Base-by-base conservation (phyloP, 2,797 vertebrate genomes). In the Pipistrellus pygmaeus region DNA sequence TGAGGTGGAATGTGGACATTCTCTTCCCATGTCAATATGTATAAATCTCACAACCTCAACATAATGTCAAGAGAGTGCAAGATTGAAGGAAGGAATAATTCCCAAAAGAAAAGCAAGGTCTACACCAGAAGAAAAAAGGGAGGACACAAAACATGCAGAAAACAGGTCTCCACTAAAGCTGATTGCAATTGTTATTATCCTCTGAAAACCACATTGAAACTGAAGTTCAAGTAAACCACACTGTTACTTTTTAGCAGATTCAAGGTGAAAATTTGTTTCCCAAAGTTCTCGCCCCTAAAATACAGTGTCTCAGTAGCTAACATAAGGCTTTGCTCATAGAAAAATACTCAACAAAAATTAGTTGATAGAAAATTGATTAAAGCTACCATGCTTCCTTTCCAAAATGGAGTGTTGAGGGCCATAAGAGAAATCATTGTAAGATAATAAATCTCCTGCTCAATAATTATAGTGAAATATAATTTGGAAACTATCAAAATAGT, bases 261-360 rank as follows among this genome's bases (percentile, higher is more conserved):
- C 48, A 38, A 72, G 77, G 72, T 38, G 21, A 80, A 51, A 94
- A 90, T 21, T 53, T 66, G 62, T 77, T 75, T 55, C 30, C 30
- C 30, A 6, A 41, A 46, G 20, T 64, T 62, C 44, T 25, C 11
- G n/a, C 7, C 10, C 13, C 41, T 62, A 11, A 10, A 12, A 38
- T 62, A 11, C 6, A 81, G 23, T 86, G 20, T 71, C 89, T 93
- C 9, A 60, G 15, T 38, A 71, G 25, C 21, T 93, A 81, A 76
- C 30, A n/a, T 5, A 17, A 23, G 38, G 1, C 25, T 30, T 78
- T 75, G 14, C 20, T 76, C 41, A 30, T 51, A 80, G 55, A 69
- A 85, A 86, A 93, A 90, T 46, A 51, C 20, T 91, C 72, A 89
- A 68, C 21, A 80, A 53, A 88, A 85, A 44, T 76, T 35, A 35